A percentile compares a stretch with the other conserved stretches of the same genome.
Conservation (phyloP, 2,888 invertebrate species). For the Gonocerus acuteangulatus region DNA sequence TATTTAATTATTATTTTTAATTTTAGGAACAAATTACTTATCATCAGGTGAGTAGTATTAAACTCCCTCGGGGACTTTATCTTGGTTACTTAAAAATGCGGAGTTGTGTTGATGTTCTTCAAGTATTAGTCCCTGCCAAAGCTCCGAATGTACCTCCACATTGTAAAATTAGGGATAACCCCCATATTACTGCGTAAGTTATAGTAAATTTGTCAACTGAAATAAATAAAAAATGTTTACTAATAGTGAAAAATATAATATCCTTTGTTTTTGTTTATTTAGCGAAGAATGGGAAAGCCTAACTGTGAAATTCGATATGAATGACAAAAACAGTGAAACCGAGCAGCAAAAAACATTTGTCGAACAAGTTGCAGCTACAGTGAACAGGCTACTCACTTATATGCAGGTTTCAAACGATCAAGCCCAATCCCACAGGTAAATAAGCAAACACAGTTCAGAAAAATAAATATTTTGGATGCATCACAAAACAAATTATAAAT, state of each 20-base stretch:
- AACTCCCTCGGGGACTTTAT: slow-evolving; percentile 80
- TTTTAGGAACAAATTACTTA: slow-evolving; percentile 54
- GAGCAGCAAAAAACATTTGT: slow-evolving; percentile 76
- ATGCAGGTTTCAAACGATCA: slow-evolving; percentile 70
- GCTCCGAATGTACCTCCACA: slow-evolving; percentile 93
- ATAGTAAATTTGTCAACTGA: no score
- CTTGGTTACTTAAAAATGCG: slow-evolving; percentile 93
- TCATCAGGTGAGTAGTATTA: slow-evolving; percentile 73
- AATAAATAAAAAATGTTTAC: no score
- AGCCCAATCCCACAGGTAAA: slow-evolving; percentile 54
- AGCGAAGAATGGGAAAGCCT: slow-evolving; percentile 95
- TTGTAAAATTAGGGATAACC: slow-evolving; percentile 85
- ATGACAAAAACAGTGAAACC: slow-evolving; percentile 40
- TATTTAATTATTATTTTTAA: no score
- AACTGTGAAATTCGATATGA: slow-evolving; percentile 40
- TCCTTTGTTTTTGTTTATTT: no score
- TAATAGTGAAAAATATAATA: no score
- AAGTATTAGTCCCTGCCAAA: slow-evolving; percentile 84
- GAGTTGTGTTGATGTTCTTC: slow-evolving; percentile 88
- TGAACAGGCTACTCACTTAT: slow-evolving; percentile 66
- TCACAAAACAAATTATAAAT: no score
- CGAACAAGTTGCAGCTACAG: slow-evolving; percentile 65
- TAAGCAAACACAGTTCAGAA: no score
- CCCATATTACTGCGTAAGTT: slow-evolving; percentile 86
- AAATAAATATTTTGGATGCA: no score